Conservation (phyloP, 2,797 vertebrate species). For the Spinus olivaceus region DNA sequence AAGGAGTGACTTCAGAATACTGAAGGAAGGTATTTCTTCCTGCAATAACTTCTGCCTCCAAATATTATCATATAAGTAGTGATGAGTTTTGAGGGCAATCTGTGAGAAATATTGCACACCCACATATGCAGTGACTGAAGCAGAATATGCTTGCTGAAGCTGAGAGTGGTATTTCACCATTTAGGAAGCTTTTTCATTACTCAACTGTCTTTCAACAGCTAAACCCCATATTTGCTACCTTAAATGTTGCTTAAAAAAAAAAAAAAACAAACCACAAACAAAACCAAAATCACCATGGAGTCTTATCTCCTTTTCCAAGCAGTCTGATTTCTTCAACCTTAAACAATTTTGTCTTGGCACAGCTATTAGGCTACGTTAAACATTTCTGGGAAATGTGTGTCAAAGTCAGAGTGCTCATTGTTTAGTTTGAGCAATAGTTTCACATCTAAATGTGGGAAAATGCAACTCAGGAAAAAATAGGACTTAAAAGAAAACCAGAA, state of each 20-base stretch:
- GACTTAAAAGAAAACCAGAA: not conserved
- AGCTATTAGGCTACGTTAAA: not conserved
- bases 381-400: slow-evolving; percentile 37
- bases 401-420: not conserved
- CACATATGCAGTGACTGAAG: not conserved
- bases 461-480: not conserved
- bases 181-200: slow-evolving; percentile 8
- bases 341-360: slow-evolving; percentile 40
- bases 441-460: not conserved
- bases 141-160: not conserved
- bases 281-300: not conserved
- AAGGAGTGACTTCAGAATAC: not conserved
- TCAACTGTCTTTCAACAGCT: not conserved
- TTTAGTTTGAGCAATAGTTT: not conserved
- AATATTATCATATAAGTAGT: not conserved
- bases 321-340: not conserved
- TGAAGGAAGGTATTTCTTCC: not conserved
- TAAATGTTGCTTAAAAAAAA: not conserved
- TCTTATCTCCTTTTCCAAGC: slow-evolving; percentile 15
- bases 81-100: slow-evolving; percentile 9
- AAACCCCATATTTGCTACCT: not conserved
- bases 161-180: not conserved
- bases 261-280: not conserved
- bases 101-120: not conserved
- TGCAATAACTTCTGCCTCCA: not conserved